Base-by-base conservation (phyloP, 2,797 vertebrate genomes). In the Sebastes kiyomatsui region DNA sequence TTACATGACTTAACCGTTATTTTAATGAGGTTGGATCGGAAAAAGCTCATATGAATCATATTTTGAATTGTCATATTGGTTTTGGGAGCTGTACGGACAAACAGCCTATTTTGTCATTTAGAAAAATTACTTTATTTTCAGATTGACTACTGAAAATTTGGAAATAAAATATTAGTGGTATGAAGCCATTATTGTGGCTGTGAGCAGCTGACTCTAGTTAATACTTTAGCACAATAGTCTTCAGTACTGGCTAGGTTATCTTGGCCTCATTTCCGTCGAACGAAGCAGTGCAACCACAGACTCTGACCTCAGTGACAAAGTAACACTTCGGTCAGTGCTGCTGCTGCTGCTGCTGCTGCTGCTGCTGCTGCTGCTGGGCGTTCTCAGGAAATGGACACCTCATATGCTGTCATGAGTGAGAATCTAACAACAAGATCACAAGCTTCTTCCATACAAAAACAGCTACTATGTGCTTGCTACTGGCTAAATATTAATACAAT, bases 401-500 rank as follows among this genome's bases (percentile, higher is more conserved):
- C n/a, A 11, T 14, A 7, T 28, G 3, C 14, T 33, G 16, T 20
- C 28, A 1, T 0, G 1, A 10, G 25, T 54, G 7, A n/a, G 58
- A 56, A 49, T 54, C 32, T 30, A 23, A 30, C n/a, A 30, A 20
- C n/a, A 30, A 20, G 2, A 52, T 71, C n/a, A 65, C 32, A 13
- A 4, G 0, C 2, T 35, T 74, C 35, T 7, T 7, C 4, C 10
- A 5, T 3, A 4, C 5, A 66, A 11, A 6, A 33, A 2, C 4
- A 20, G 9, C 9, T 18, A 49, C 8, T n/a, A 3, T 59, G 25
- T 60, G n/a, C 7, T n/a, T 60, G 10, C 7, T 22, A 2, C 4
- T 6, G 4, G 28, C 16, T 55, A 60, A 23, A n/a, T 27, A 46
- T 1, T 11, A 16, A 23, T 5, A 35, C 27, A 32, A 12, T 18